These are phyloP conservation scores for Ormyrus rosae DNA, from an alignment of 2,888 invertebrate species.

Conservation along the genomic window DNA sequence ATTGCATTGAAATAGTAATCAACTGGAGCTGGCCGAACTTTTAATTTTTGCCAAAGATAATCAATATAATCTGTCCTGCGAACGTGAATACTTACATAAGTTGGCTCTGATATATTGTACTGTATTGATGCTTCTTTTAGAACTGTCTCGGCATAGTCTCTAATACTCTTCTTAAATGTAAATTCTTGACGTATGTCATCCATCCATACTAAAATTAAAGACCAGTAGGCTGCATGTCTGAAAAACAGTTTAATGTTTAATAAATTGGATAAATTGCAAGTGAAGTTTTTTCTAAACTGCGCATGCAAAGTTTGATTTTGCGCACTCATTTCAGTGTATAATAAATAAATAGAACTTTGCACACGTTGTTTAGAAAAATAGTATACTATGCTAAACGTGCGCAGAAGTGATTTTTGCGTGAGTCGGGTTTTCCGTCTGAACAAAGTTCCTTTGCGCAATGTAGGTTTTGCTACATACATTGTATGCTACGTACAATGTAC, in stretches of 20 bases:
- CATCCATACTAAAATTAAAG: constrained; percentile 78
- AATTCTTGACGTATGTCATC: constrained; percentile 79
- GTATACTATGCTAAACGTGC: too few species aligned
- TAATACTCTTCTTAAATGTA: constrained; percentile 76
- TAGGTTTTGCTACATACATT: too few species aligned
- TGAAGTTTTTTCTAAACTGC: too few species aligned
- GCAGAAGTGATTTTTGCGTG: too few species aligned
- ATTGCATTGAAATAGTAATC: constrained; percentile 73
- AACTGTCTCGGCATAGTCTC: constrained; percentile 76
- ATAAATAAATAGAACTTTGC: too few species aligned
- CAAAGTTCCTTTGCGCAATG: too few species aligned
- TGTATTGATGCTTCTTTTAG: constrained; percentile 70
- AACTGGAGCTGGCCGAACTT: constrained; percentile 72
- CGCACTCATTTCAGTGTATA: too few species aligned
- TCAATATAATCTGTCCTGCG: constrained; percentile 79
- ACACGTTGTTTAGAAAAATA: too few species aligned
- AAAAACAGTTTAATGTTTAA: neutral
- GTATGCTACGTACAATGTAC: too few species aligned
- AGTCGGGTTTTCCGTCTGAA: too few species aligned
- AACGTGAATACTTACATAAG: constrained; percentile 79
- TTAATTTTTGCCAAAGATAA: constrained; percentile 78
- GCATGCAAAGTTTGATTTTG: too few species aligned
- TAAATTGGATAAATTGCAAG: neutral
- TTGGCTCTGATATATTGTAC: constrained; percentile 67
- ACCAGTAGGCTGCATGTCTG: constrained; percentile 77